Evolutionary conservation across 2,113 vertebrate genomes (phyloP), one percentile per base, ranked within the genome.

Genomic region (Ophthalmotilapia sp.): DNA sequence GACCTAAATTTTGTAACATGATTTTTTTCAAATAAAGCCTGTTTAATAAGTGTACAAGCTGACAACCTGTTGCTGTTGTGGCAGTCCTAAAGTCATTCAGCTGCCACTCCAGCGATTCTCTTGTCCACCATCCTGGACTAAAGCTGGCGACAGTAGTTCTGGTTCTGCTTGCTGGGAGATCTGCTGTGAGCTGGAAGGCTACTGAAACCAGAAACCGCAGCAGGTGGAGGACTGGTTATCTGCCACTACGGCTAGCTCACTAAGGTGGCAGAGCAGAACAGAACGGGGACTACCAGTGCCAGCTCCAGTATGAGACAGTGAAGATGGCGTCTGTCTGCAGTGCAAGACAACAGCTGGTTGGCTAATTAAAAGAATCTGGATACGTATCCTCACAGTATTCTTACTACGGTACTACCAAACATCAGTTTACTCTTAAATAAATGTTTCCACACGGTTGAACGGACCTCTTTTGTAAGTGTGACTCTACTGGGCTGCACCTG

Each of bases 1-100:
- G 0, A n/a, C 6, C 17, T 77, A 0, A n/a, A 51, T 77, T n/a
- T 33, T 33, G 6, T 12, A 33, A 33, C 4, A 13, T 5, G 38
- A 17, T 9, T 65, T 68, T n/a, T 21, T 0, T 0, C 3, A 6
- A 45, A 45, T 13, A n/a, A 56, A 49, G 23, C 3, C 21, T 33
- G 12, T 45, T 84, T 40, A 23, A 9, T 40, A 70, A 26, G 15
- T 49, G 51, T 45, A 19, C 23, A 56, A 29, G 6, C 49, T 83
- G 49, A 68, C 15, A 38, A 23, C 11, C 62, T 5, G 36, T 68
- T 38, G 33, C 62, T 68, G 33, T 12, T 77, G 45, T 31, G 6
- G 73, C 15, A 33, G 45, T 77, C 45, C 73, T n/a, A 13, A 77
- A 77, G 70, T 0, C 70, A 49, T 31, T 31, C 42, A 77, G 45